Base-by-base conservation (phyloP, 1,140 invertebrate species). In the Samia ricini region DNA sequence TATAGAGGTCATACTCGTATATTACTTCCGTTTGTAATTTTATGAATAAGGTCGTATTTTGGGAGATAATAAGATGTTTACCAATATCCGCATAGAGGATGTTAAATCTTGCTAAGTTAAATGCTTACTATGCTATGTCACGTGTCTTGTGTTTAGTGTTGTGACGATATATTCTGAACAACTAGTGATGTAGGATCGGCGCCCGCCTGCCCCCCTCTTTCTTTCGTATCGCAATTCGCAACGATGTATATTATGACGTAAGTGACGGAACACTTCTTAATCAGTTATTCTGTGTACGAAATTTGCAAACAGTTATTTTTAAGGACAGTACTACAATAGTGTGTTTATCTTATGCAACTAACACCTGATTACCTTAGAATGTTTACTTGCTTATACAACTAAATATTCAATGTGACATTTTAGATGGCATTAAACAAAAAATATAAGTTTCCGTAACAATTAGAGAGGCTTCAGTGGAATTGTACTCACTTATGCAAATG, bases 281-380 rank as follows among this genome's bases (percentile, higher is more conserved):
- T 83, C 74, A 71, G 69, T 73, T 58, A 72, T 80, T 80, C 62
- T 55, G 69, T 79, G 74, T 83, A 74, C 73, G 78, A 79, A 79
- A 80, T 79, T 70, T 72, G 69, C 72, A 69, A 78, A 78, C 69
- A 61, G 64, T 56, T 64, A 70, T 77, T 81, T 80, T 77, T 77
- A 81, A 81, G 72, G 74, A 78, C 79, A 62, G 64, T 69, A 72
- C 69, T 61, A 75, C 68, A 79, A 76, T 71, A 51, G n/a, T 68
- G 69, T 66, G 7, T 42, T 69, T 61, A 65, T 65, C 4, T 42
- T 42, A 42, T 42, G 8, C 7, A n/a, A n/a, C n/a, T n/a, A n/a
- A n/a, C n/a, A n/a, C n/a, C n/a, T n/a, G n/a, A n/a, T n/a, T n/a
- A n/a, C n/a, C n/a, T n/a, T n/a, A n/a, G n/a, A n/a, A n/a, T n/a